Evolutionary conservation across 2,113 vertebrate species (phyloP), one percentile per base, ranked within the genome.

Genomic region (Leiothrix lutea): DNA sequence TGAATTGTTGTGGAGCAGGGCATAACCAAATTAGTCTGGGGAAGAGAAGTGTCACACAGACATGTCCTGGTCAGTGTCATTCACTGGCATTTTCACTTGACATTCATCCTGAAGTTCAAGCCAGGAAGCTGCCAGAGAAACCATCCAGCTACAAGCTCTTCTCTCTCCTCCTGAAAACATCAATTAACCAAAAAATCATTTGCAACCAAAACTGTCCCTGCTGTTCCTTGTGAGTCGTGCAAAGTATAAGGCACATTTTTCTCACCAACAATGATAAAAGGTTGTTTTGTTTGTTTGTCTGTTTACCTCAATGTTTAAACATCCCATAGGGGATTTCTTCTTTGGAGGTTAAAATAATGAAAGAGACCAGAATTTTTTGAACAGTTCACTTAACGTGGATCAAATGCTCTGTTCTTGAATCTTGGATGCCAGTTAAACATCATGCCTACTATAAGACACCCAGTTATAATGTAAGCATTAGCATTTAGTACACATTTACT

Each of bases 401-500:
- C 60, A 85, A 95, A 67, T 51, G 24, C 50, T 91, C 84, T 84
- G 17, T 44, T 90, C 65, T 78, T 77, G 64, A 82, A 78, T 62
- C 50, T 22, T 66, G 67, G 60, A 65, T 11, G 15, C n/a, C n/a
- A 18, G 22, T 84, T 88, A 70, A 94, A 86, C 14, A 53, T 60
- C 40, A n/a, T 29, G 42, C 36, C 14, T 71, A 36, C 83, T 70
- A 2, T 26, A 83, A 90, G 65, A 79, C 54, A 66, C 19, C 8
- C 26, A 19, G 58, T 91, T 74, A n/a, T 45, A 66, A 79, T 53
- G 75, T 35, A 82, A 91, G 29, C 47, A 88, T 90, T 87, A 92
- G 69, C 81, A 94, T 94, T 89, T 90, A 95, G 28, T 78, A 75
- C 51, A 53, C 60, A 77, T 73, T 83, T 93, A 86, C 70, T 86